These are phyloP conservation scores for Nanger granti DNA, from an alignment of 2,113 vertebrate genomes.

Conservation along the genomic window DNA sequence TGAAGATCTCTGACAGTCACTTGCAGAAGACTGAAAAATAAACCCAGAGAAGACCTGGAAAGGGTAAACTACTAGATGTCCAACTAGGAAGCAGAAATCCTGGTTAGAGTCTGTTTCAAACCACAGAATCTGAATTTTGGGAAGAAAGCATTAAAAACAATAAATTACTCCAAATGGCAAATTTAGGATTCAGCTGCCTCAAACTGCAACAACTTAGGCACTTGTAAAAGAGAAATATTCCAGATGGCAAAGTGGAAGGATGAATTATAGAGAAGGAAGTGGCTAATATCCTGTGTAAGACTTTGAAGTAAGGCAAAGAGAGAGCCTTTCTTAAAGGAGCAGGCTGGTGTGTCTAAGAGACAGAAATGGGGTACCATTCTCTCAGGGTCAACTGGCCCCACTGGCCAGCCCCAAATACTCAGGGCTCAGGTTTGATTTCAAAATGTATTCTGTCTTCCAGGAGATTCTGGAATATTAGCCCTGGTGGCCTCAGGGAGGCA, in stretches of 20 bases:
- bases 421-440: not conserved
- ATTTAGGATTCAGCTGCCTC: slow-evolving; percentile 52
- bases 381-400: not conserved
- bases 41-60: slow-evolving; percentile 4
- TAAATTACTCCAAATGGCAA: slow-evolving; percentile 55
- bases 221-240: slow-evolving; percentile 57
- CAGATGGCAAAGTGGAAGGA: slow-evolving; percentile 59
- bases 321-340: not conserved
- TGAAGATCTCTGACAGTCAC: not conserved
- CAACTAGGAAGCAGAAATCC: slow-evolving; percentile 38
- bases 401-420: not conserved
- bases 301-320: slow-evolving; percentile 40
- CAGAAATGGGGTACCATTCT: not conserved
- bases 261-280: slow-evolving; percentile 58
- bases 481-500: not conserved
- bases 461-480: not conserved
- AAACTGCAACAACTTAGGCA: slow-evolving; percentile 49
- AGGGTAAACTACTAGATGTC: slow-evolving; percentile 28
- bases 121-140: slow-evolving; percentile 48
- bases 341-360: not conserved
- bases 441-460: not conserved
- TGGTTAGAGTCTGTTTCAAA: slow-evolving; percentile 41
- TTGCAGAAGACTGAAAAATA: not conserved
- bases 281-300: slow-evolving; percentile 47
- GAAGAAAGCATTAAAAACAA: slow-evolving; percentile 62